Percentiles rank a stretch among this genome's conserved stretches.
Evolutionary conservation across 2,113 vertebrate genomes (phyloP).

Genomic region (Thymallus thymallus): DNA sequence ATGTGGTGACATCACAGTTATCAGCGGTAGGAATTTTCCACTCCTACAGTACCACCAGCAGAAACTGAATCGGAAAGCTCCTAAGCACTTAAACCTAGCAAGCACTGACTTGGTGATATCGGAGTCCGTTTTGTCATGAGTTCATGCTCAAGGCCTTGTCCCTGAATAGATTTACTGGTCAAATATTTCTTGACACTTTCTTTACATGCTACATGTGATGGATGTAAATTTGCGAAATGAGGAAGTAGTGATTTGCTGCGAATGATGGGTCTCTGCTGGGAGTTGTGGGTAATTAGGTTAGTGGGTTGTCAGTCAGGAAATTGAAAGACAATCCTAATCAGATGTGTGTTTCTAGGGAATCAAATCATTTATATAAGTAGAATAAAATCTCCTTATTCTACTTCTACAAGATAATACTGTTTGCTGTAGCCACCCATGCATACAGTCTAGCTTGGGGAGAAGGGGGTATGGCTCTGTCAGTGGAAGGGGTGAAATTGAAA

Average conservation of each 20-base stretch:
- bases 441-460: background rate
- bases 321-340: slow-evolving; percentile 97
- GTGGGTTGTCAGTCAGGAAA: slow-evolving; percentile 98
- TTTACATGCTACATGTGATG: slow-evolving; percentile 32
- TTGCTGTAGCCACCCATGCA: slow-evolving; percentile 38
- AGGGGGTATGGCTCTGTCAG: background rate
- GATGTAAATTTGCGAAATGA: slow-evolving; percentile 39
- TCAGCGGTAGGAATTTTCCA: slow-evolving; percentile 53
- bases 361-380: slow-evolving; percentile 81
- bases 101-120: background rate
- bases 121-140: background rate
- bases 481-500: slow-evolving; percentile 23
- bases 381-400: slow-evolving; percentile 67
- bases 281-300: slow-evolving; percentile 98
- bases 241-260: slow-evolving; percentile 80
- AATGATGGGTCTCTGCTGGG: slow-evolving; percentile 80
- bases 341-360: slow-evolving; percentile 86
- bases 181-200: slow-evolving; percentile 12
- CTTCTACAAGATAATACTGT: slow-evolving; percentile 59
- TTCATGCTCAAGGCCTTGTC: background rate
- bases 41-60: slow-evolving; percentile 5
- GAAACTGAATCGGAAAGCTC: slow-evolving; percentile 19
- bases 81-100: slow-evolving; percentile 22
- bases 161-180: background rate
- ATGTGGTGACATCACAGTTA: slow-evolving; percentile 55